phyloP scores from a whole-genome alignment of 2,113 vertebrate genomes.

The Gobius niger region DNA sequence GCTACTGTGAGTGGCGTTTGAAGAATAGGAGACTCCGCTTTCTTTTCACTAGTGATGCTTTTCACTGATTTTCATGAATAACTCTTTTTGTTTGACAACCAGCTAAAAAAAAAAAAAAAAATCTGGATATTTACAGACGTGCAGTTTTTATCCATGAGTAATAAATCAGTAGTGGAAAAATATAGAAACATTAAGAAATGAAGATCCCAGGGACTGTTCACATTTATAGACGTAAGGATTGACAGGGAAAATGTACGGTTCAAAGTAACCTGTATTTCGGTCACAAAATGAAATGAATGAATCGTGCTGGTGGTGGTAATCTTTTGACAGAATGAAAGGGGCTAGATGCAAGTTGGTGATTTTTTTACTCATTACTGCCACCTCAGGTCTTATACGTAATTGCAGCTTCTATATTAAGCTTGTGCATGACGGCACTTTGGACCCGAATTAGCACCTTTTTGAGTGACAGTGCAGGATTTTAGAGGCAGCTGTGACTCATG shows the following conservation, averaged over 20 bases:
- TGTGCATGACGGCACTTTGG: too few relatives aligned
- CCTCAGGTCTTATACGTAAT: too few relatives aligned
- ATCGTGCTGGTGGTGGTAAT: background rate
- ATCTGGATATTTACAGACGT: slow-evolving; percentile 23
- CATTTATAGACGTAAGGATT: too few relatives aligned
- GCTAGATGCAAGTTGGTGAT: too few relatives aligned
- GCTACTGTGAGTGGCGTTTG: slow-evolving; percentile 22
- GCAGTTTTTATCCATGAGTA: slow-evolving; percentile 9
- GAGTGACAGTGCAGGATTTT: too few relatives aligned
- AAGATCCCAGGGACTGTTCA: too few relatives aligned
- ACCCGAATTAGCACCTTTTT: too few relatives aligned
- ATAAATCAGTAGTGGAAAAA: slow-evolving; percentile 38
- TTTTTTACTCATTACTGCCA: too few relatives aligned
- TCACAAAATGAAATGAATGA: background rate
- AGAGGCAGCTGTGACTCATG: too few relatives aligned
- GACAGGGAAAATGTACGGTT: background rate
- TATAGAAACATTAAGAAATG: slow-evolving; percentile 8
- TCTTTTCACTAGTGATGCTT: slow-evolving; percentile 26
- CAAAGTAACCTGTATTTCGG: background rate
- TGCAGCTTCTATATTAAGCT: too few relatives aligned
- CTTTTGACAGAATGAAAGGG: background rate
- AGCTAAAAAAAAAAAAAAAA: slow-evolving; percentile 23
- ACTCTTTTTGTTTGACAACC: slow-evolving; percentile 47
- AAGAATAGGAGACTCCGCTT: slow-evolving; percentile 27
- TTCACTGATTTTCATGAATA: slow-evolving; percentile 38